These are phyloP conservation scores for Phasianus colchicus DNA, from an alignment of 2,113 vertebrate genomes.

Conservation along the genomic window DNA sequence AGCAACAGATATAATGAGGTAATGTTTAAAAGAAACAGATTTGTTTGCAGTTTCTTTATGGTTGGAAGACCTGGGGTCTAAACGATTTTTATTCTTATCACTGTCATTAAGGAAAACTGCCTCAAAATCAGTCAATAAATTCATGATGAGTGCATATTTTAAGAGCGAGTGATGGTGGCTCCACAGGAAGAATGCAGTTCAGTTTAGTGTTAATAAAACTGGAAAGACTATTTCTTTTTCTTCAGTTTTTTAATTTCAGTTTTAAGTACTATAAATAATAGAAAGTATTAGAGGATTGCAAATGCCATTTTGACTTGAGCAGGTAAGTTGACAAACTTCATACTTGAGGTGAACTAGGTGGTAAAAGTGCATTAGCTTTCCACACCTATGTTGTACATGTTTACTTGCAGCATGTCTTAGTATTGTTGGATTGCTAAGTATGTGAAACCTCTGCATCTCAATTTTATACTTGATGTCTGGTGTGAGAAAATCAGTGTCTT, in stretches of 20 bases:
- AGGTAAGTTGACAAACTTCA: background rate
- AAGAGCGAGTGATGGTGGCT: background rate
- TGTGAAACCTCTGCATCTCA: background rate
- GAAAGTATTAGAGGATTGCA: background rate
- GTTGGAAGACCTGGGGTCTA: background rate
- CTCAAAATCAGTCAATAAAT: background rate
- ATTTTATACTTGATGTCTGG: background rate
- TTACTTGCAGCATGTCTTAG: background rate
- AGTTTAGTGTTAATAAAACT: background rate
- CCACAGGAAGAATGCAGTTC: background rate
- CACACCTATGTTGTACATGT: background rate
- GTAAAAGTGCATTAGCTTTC: background rate
- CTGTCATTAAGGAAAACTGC: background rate
- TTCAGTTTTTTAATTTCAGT: background rate
- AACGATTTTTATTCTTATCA: background rate
- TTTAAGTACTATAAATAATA: background rate
- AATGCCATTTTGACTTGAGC: background rate
- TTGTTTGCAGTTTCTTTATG: background rate
- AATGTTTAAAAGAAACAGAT: constrained; percentile 19
- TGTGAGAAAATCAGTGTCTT: background rate
- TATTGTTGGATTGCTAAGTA: background rate
- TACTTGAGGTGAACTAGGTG: background rate
- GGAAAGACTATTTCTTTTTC: background rate
- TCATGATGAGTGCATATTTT: background rate
- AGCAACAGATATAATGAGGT: constrained; percentile 99